Conservation (phyloP, 2,113 vertebrate genomes). For the Polyodon spathula region DNA sequence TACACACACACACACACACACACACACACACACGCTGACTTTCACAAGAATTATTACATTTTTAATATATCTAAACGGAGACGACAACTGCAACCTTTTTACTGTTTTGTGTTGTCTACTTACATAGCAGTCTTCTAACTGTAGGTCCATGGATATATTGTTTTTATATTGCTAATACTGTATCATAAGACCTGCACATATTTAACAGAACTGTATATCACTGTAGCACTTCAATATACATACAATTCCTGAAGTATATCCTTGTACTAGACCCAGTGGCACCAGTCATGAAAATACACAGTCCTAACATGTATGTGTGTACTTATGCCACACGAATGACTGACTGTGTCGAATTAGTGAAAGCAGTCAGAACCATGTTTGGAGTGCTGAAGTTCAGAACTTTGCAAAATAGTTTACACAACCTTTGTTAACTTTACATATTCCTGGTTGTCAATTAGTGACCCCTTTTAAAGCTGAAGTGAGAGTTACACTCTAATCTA, state of each 20-base stretch:
- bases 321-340: not conserved
- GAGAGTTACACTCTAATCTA: no score
- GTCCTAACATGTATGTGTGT: not conserved
- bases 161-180: not conserved
- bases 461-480: no score
- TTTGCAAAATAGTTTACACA: not conserved
- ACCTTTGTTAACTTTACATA: slow-evolving; percentile 7
- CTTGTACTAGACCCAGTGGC: not conserved
- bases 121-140: not conserved
- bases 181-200: not conserved
- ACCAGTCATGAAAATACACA: slow-evolving; percentile 3
- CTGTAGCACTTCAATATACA: not conserved
- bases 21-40: no score
- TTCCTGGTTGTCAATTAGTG: slow-evolving; percentile 1
- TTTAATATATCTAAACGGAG: not conserved
- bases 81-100: not conserved
- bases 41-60: not conserved
- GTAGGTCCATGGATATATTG: no score
- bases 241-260: not conserved
- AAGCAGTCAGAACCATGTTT: not conserved
- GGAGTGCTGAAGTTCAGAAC: not conserved
- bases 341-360: not conserved
- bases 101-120: not conserved
- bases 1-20: no score
- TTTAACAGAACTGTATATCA: not conserved